Base-by-base conservation (phyloP, 2,113 vertebrate genomes). In the Cyanoramphus novaezelandiae region DNA sequence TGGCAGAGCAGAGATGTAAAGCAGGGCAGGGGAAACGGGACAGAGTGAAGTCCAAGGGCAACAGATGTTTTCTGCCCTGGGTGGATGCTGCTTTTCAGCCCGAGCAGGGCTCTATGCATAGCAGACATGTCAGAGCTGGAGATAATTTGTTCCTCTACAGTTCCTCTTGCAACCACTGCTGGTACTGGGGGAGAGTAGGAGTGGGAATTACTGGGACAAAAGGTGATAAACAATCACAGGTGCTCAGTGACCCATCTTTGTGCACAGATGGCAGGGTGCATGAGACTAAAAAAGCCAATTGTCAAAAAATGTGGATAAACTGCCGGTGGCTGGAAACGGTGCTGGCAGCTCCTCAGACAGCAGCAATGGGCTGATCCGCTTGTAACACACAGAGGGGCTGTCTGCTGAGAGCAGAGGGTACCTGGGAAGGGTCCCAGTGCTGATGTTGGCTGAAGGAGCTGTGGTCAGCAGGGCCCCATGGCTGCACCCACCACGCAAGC, bases 191-290 rank as follows among this genome's bases (percentile, higher is more conserved):
- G 31, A 80, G 35, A 72, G 33, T 7, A 82, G 77, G 44, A 85
- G 21, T 71, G 39, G 39, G 89, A 90, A 75, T 79, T 10, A 63
- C 29, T 4, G 60, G 63, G 67, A 82, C 52, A 62, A 62, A 72
- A 87, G 62, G 67, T 71, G 84, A 71, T 47, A 82, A 75, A 72
- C n/a, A 62, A 39, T 69, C 70, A 57, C 37, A 46, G 84, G 81
- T 1, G 1, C 47, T 59, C 31, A 0, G 7, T 44, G 74, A 79
- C 70, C 50, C 75, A 69, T 31, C 67, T 82, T 37, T 52, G 52
- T 6, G 6, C 6, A 37, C 4, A 4, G n/a, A 41, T 6, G 6
- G 57, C 0, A 0, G 53, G 63, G 44, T 10, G 33, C 28, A 8
- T 28, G 55, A 59, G 83, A 81, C 35, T 35, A 29, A 44, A 83